phyloP scores from a whole-genome alignment of 2,113 vertebrate genomes.

The Mola mola region DNA sequence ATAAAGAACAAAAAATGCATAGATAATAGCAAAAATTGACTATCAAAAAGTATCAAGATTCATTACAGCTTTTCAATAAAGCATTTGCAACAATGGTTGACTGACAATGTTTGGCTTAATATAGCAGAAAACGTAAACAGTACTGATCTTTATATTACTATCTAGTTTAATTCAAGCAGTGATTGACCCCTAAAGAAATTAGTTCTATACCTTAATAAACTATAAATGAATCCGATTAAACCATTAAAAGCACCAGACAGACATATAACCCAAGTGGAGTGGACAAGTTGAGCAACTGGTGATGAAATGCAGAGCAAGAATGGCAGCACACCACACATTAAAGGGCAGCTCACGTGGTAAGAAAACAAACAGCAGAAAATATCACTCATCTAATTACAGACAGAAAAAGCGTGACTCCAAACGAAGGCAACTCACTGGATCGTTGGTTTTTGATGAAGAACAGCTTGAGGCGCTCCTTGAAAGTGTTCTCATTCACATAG shows the following conservation, averaged over 20 bases:
- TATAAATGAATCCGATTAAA: not conserved
- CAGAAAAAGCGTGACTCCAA: not conserved
- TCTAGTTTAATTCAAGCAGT: not conserved
- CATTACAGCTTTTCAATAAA: constrained; percentile 10
- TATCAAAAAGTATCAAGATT: not conserved
- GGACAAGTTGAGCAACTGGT: constrained; percentile 25
- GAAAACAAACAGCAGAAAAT: constrained; percentile 1
- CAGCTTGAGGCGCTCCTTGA: constrained; percentile 88
- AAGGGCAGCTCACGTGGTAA: not conserved
- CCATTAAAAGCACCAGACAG: not conserved
- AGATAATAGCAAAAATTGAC: not conserved
- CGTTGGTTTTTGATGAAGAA: constrained; percentile 92
- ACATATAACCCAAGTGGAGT: not conserved
- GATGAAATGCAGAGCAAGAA: constrained; percentile 53
- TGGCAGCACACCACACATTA: constrained; percentile 5
- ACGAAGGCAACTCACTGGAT: constrained; percentile 83
- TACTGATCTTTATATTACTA: not conserved
- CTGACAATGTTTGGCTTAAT: not conserved
- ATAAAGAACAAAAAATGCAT: not conserved
- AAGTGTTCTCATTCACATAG: constrained; percentile 89
- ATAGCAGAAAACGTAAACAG: not conserved
- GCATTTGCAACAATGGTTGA: not conserved
- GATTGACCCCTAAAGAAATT: no score
- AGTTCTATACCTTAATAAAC: no score
- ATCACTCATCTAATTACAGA: constrained; percentile 4